Evolutionary conservation across 2,797 vertebrate species (phyloP).

Genomic region (Orientallactaga sibirica): DNA sequence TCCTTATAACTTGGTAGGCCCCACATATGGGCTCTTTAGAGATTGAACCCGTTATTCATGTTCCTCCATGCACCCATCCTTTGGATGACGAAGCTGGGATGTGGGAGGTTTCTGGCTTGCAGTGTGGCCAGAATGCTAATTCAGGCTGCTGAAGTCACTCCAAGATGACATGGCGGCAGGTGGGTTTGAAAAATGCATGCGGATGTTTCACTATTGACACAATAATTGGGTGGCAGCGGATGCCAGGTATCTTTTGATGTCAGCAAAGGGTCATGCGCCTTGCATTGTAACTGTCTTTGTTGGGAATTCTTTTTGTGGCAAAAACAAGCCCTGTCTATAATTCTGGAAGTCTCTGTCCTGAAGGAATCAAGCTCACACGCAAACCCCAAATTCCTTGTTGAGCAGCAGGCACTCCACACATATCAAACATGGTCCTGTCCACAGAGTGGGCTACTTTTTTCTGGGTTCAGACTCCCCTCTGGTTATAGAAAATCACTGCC

Average conservation of each 20-base stretch:
- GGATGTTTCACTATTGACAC: not conserved
- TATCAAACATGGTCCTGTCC: too few relatives aligned
- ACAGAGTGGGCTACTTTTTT: not conserved
- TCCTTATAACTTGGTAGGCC: not conserved
- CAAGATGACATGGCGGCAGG: fast-evolving
- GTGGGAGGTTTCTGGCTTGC: not conserved
- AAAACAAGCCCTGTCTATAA: too few relatives aligned
- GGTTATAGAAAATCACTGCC: not conserved
- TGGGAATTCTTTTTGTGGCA: not conserved
- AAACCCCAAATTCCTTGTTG: not conserved
- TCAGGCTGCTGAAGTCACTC: not conserved
- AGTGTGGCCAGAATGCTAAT: not conserved
- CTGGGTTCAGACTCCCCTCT: not conserved
- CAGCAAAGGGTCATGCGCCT: not conserved
- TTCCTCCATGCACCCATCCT: not conserved
- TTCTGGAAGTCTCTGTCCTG: not conserved
- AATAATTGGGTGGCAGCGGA: not conserved
- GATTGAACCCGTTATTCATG: too few relatives aligned
- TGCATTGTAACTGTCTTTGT: not conserved
- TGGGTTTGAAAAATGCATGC: not conserved
- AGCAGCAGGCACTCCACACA: fast-evolving
- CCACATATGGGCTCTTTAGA: not conserved
- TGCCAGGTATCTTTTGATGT: fast-evolving
- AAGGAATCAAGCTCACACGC: not conserved
- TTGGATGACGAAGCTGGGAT: not conserved